Evolutionary conservation across 30 jellyfish, hydroid and myxozoan genomes (phyloP), one percentile per base, ranked within the genome.

Genomic region (Turritopsis dohrnii): DNA sequence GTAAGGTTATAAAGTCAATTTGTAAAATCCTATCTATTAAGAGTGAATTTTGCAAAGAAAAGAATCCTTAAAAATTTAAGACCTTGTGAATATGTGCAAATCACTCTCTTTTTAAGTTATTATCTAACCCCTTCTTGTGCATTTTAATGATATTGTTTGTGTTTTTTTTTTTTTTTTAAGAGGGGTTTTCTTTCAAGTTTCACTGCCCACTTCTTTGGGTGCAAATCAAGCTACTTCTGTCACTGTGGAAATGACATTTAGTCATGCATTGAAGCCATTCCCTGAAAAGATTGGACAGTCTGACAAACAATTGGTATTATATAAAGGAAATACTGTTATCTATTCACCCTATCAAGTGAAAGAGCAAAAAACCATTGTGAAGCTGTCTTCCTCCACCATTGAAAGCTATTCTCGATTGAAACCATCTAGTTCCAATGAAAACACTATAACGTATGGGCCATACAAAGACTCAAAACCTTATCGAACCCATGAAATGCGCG

Each of bases 261-360:
- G 88, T 27, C 89, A 88, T 53, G 83, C 83, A 4, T 73, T 91
- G 71, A 85, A 54, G 28, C 97, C 98, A 54, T 93, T 72, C 79
- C 98, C 98, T 76, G 84, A 93, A 71, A 75, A 90, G 18, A 89
- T 93, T 81, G 96, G 94, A 18, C 98, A 93, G 84, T 84, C 96
- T 16, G 98, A 89, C n/a, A 88, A 93, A 85, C 98, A 93, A 79
- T 88, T 86, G 21, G 96, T 93, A 53, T 82, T 93, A 21, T 88
- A 75, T 65, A 87, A 88, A 53, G 96, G 94, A 66, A 89, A 93
- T 79, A 89, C 94, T 74, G 87, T 82, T 71, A 81, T 93, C 65
- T 86, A 69, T 29, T 84, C 96, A 53, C 96, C 96, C 7, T 93
- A 93, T 75, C 23, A 20, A 24, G 90, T 88, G 53, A 86, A 81